Percentiles rank a stretch among this genome's conserved stretches.
These are phyloP conservation scores for Nylanderia fulva DNA, from an alignment of 1,140 invertebrate species.

Conservation along the genomic window DNA sequence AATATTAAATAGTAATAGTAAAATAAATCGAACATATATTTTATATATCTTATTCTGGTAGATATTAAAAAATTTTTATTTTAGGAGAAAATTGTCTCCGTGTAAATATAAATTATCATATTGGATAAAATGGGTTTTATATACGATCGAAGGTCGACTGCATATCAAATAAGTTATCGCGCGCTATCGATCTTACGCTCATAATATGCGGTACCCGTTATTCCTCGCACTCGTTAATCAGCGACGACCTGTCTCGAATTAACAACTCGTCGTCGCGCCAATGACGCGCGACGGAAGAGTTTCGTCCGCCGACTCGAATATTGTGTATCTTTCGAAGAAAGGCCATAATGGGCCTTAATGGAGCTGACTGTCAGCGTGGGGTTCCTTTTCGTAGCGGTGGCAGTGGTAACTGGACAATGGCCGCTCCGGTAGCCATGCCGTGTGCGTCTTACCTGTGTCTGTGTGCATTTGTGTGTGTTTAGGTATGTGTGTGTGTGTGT, in stretches of 20 bases:
- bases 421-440: conserved; percentile 76
- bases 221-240: conserved; percentile 45
- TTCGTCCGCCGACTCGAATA: conserved; percentile 59
- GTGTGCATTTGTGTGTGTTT: conserved; percentile 31
- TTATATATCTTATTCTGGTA: too few species aligned
- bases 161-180: conserved; percentile 43
- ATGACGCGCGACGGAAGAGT: conserved; percentile 64
- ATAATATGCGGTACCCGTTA: conserved; percentile 10
- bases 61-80: too few species aligned
- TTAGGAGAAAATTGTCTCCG: too few species aligned
- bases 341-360: conserved; percentile 75
- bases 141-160: conserved; percentile 32
- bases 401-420: conserved; percentile 66
- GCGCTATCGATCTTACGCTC: conserved; percentile 47
- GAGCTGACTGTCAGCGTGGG: conserved; percentile 70
- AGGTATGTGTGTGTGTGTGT: conserved; percentile 35
- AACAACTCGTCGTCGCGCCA: conserved; percentile 61
- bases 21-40: too few species aligned
- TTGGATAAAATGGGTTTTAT: background rate
- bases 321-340: conserved; percentile 69
- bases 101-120: background rate
- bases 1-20: too few species aligned
- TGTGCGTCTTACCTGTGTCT: conserved; percentile 54
- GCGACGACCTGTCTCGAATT: conserved; percentile 57
- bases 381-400: conserved; percentile 66